Conservation (phyloP, 2,113 vertebrate genomes). For the Oreochromis aureus region DNA sequence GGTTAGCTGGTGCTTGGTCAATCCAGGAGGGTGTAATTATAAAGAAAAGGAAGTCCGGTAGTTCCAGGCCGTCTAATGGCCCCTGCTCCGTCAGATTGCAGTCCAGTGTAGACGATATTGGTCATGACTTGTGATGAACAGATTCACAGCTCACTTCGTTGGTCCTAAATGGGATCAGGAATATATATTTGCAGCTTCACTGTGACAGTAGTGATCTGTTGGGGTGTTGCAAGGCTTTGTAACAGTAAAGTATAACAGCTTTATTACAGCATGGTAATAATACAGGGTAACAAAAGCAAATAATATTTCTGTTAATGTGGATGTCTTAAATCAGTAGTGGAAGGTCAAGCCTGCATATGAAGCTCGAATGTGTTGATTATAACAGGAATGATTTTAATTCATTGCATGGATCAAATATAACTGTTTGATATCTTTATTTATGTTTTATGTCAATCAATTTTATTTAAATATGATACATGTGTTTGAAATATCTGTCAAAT, state of each 20-base stretch:
- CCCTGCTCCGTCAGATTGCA: constrained; percentile 45
- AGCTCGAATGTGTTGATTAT: neutral
- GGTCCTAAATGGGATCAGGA: constrained; percentile 4
- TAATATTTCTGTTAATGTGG: neutral
- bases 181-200: neutral
- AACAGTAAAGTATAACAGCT: neutral
- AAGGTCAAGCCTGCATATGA: neutral
- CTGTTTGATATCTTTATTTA: neutral
- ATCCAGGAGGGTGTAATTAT: constrained; percentile 72
- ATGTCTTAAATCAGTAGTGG: neutral
- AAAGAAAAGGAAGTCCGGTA: constrained; percentile 60
- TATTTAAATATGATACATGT: neutral
- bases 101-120: constrained; percentile 21
- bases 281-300: neutral
- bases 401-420: neutral
- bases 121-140: neutral
- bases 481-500: neutral
- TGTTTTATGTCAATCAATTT: neutral
- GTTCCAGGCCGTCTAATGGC: constrained; percentile 47
- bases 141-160: constrained; percentile 2
- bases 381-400: neutral
- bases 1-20: constrained; percentile 64
- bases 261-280: neutral
- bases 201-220: neutral
- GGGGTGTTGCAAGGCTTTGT: neutral